Evolutionary conservation across 2,888 invertebrate species (phyloP).

Genomic region (Drosophila infuscata): DNA sequence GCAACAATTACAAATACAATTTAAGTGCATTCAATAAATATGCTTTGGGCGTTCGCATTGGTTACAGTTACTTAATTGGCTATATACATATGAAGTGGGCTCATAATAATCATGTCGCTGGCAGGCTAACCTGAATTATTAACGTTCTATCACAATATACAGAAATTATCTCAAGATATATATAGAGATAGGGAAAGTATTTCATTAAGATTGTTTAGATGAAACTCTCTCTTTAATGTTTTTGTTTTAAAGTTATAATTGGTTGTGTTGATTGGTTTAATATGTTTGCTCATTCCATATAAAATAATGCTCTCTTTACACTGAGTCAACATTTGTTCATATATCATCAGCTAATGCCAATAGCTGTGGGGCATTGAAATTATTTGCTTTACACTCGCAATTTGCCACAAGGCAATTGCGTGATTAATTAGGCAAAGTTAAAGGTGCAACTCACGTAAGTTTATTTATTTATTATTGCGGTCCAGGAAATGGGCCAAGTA

Average conservation of each 20-base stretch:
- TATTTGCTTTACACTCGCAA: neutral
- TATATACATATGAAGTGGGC: slow-evolving; percentile 12
- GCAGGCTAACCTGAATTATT: neutral
- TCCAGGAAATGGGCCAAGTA: slow-evolving; percentile 26
- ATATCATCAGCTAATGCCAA: neutral
- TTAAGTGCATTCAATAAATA: slow-evolving; percentile 44
- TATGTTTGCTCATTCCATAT: neutral
- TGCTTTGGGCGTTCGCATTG: slow-evolving; percentile 25
- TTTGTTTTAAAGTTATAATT: neutral
- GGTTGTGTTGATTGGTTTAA: neutral
- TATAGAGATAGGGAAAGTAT: neutral
- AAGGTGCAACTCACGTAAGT: slow-evolving; percentile 38
- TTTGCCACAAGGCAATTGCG: slow-evolving; percentile 7
- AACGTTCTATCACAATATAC: neutral
- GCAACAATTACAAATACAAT: slow-evolving; percentile 55
- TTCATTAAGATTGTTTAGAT: neutral
- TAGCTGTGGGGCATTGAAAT: slow-evolving; percentile 11
- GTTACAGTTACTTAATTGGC: slow-evolving; percentile 36
- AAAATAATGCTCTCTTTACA: neutral
- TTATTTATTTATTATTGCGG: slow-evolving; percentile 13
- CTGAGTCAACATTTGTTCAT: neutral
- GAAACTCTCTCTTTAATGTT: neutral
- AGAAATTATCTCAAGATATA: neutral
- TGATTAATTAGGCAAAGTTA: slow-evolving; percentile 39
- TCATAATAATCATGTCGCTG: slow-evolving; percentile 6